Evolutionary conservation across 2,113 vertebrate species (phyloP).

Genomic region (Taurulus bubalis): DNA sequence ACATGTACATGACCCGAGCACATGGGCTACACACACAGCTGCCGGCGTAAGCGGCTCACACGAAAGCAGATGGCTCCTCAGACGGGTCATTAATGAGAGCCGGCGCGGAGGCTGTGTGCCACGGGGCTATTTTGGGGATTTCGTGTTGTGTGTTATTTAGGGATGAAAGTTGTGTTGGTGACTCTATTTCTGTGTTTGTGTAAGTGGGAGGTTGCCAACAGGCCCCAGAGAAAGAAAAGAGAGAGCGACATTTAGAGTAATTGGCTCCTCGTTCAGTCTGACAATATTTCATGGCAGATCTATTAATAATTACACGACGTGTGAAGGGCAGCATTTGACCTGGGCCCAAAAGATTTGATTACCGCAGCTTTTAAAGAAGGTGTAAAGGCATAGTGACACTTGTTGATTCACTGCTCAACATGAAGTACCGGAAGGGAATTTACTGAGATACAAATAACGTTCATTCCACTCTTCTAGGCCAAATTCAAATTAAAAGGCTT

Average conservation of each 20-base stretch:
- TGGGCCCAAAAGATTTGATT: conserved; percentile 12
- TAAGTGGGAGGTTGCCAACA: conserved; percentile 26
- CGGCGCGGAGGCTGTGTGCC: conserved; percentile 41
- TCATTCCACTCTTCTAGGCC: not conserved
- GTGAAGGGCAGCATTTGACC: conserved; percentile 37
- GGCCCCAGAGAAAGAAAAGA: conserved; percentile 14
- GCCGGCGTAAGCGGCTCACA: conserved; percentile 26
- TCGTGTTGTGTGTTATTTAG: conserved; percentile 64
- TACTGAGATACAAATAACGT: not conserved
- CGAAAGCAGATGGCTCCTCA: conserved; percentile 64
- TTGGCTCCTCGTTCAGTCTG: conserved; percentile 50
- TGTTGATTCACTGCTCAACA: not conserved
- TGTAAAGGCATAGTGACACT: not conserved
- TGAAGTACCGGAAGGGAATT: no score
- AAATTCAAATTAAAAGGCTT: not conserved
- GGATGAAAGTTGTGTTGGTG: conserved; percentile 56
- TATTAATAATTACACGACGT: conserved; percentile 62
- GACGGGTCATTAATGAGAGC: conserved; percentile 55
- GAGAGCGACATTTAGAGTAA: conserved; percentile 59
- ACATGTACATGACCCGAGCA: conserved; percentile 35
- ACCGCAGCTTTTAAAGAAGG: not conserved
- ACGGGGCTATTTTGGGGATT: conserved; percentile 68
- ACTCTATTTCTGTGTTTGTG: conserved; percentile 40
- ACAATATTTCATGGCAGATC: conserved; percentile 22
- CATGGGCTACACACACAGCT: conserved; percentile 44